These are phyloP conservation scores for Notolepis coatsorum DNA, from an alignment of 2,797 vertebrate genomes.

Conservation along the genomic window DNA sequence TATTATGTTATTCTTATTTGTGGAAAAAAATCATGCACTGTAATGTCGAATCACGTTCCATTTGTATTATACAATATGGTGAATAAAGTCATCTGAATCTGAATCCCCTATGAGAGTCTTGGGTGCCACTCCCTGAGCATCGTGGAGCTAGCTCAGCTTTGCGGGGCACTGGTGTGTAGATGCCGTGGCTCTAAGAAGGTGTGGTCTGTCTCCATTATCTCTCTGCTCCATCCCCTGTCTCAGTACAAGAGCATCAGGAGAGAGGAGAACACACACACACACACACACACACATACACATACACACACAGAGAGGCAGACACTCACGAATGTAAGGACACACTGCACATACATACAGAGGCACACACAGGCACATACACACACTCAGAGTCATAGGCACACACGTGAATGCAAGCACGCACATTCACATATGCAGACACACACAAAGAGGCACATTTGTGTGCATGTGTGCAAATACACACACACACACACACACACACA, in stretches of 20 bases:
- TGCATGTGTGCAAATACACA: not conserved
- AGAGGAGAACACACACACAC: conserved; percentile 1
- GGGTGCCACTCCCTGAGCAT: too few species aligned
- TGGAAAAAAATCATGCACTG: too few species aligned
- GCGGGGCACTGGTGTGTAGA: not conserved
- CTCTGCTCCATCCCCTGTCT: conserved; percentile 40
- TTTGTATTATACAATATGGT: too few species aligned
- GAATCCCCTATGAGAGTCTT: too few species aligned
- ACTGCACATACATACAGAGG: conserved; percentile 17
- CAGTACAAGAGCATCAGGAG: conserved; percentile 16
- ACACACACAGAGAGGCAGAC: not conserved
- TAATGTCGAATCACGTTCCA: too few species aligned
- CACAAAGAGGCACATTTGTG: too few species aligned
- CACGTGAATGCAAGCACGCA: conserved; percentile 16
- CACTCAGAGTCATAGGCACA: conserved; percentile 19
- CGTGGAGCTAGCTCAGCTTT: too few species aligned
- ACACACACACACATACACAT: not conserved
- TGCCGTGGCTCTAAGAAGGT: conserved; percentile 42
- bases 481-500: not conserved
- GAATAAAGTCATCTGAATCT: too few species aligned
- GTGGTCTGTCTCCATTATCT: conserved; percentile 57
- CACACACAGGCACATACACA: conserved; percentile 12
- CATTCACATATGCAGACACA: not conserved
- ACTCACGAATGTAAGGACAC: not conserved
- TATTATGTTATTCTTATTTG: too few species aligned